A percentile compares a stretch with the other conserved stretches of the same genome.
These are phyloP conservation scores for Gnathonemus echidnorhynchus DNA, from an alignment of 2,113 vertebrate genomes.

Conservation along the genomic window DNA sequence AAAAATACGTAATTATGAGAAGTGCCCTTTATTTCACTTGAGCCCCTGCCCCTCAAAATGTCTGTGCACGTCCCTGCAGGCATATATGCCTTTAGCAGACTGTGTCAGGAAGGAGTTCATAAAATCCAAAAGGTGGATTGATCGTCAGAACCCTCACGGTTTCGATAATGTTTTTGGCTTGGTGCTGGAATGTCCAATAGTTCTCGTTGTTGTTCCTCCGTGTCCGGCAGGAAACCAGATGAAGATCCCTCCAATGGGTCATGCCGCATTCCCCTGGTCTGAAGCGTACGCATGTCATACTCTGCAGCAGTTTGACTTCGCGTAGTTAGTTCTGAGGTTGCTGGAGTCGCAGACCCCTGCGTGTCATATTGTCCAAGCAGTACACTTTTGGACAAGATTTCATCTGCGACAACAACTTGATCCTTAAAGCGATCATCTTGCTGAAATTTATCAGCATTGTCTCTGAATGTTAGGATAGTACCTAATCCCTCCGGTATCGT, in stretches of 20 bases:
- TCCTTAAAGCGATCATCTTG: not conserved
- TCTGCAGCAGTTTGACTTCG: constrained; percentile 26
- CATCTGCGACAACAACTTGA: not conserved
- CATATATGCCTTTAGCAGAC: not conserved
- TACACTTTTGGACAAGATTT: constrained; percentile 2
- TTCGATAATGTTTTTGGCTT: not conserved
- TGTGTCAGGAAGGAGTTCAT: not conserved
- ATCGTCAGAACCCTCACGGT: not conserved
- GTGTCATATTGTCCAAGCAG: constrained; percentile 3
- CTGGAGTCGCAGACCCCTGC: not conserved
- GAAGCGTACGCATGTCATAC: not conserved
- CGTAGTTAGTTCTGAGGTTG: not conserved
- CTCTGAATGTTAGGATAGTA: not conserved
- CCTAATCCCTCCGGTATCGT: not conserved
- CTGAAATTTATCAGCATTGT: not conserved
- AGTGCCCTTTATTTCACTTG: too few species aligned
- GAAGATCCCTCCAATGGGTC: not conserved
- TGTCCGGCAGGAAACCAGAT: not conserved
- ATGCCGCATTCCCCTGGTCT: not conserved
- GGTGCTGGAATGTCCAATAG: not conserved
- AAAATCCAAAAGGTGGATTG: not conserved
- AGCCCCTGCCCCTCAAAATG: too few species aligned
- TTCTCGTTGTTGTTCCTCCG: not conserved
- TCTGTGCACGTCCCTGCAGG: too few species aligned
- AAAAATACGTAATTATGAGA: too few species aligned